These are phyloP conservation scores for Phymatocera aterrima DNA, from an alignment of 2,888 invertebrate genomes.

Conservation along the genomic window DNA sequence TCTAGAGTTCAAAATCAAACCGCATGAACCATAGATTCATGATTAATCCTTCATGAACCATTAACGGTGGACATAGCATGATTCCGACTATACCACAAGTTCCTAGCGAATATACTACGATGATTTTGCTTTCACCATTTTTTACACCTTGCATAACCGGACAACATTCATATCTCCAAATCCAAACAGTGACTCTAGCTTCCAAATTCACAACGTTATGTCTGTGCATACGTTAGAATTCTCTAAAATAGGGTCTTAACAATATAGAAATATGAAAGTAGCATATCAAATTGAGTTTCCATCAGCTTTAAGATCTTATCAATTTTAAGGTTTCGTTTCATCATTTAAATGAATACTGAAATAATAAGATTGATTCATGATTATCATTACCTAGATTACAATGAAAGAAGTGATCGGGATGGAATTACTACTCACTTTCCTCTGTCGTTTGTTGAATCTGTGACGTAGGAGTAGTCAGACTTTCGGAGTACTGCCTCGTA, in stretches of 20 bases:
- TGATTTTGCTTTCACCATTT: neutral
- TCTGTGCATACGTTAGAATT: neutral
- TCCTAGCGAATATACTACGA: neutral
- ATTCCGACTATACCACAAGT: neutral
- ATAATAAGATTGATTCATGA: neutral
- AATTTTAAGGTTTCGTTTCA: neutral
- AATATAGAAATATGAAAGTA: conserved; percentile 4
- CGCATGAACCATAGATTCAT: neutral
- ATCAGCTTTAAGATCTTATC: too few relatives aligned
- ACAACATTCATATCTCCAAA: neutral
- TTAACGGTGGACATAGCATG: too few relatives aligned
- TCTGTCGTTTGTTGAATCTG: neutral
- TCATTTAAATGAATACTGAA: conserved; percentile 27
- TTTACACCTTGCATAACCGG: neutral
- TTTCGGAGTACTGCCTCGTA: conserved; percentile 33
- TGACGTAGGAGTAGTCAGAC: neutral
- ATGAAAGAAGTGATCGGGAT: neutral
- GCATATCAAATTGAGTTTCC: neutral
- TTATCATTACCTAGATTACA: neutral
- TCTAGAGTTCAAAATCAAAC: neutral
- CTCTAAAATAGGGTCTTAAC: neutral
- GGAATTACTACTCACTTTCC: conserved; percentile 20
- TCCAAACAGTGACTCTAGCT: neutral
- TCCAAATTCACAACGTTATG: neutral
- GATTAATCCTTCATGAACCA: neutral